Base-by-base conservation (phyloP, 2,797 vertebrate species). In the Taenioides sp. region DNA sequence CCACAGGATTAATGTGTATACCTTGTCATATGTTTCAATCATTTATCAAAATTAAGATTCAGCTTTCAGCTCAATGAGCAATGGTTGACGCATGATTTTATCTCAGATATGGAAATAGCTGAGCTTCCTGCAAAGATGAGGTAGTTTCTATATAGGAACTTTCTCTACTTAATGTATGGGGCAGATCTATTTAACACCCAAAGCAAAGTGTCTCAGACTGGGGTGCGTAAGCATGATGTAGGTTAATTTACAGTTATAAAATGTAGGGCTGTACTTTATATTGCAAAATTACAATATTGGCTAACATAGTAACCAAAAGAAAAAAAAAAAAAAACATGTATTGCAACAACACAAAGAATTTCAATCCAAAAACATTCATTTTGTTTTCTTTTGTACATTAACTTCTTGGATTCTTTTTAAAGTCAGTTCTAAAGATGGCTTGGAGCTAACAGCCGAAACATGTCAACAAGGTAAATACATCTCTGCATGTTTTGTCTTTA, bases 41-140 rank as follows among this genome's bases (percentile, higher is more conserved):
- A 93, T 94, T 93, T 89, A 91, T 93, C 92, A 92, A 89, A 88
- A 92, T 94, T 91, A 92, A 88, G 87, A 88, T 82, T 86, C 67
- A 58, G 81, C 84, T 84, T 89, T 86, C 81, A 80, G 86, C 83
- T 82, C 79, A 67, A 14, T 75, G 77, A 76, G 74, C 72, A 50
- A 77, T 20, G 84, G 76, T 80, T 81, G 77, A 85, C 84, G 85
- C 78, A 71, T 77, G 78, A 72, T 84, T 88, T 81, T 73, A 11
- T 84, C 71, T 80, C 3, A 54, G 71, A 80, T 81, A 52, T 78
- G 79, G 71, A 86, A 85, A 86, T 82, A 58, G 75, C 77, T 83
- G 81, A 76, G 81, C 76, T 72, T 73, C 55, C 70, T 54, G 73
- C 54, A 25, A 69, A 78, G 70, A 65, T 43, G 66, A 65, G 60